Conservation (phyloP, 2,888 invertebrate genomes). For the Drosophila longiperda region DNA sequence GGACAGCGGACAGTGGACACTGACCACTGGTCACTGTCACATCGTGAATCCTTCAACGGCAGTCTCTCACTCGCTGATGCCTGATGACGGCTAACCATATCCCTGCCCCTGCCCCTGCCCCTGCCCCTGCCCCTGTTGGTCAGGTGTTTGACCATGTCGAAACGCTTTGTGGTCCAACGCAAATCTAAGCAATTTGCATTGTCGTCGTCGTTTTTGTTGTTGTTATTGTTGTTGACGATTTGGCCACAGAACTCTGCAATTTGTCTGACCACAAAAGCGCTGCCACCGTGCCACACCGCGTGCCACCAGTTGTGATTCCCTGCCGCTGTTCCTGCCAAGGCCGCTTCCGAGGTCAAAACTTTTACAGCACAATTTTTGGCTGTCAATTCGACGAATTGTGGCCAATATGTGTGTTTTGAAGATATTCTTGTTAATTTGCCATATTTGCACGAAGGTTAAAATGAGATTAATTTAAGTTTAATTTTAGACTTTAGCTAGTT, state of each 20-base stretch:
- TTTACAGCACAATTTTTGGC: slow-evolving; percentile 17
- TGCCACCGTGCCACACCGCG: slow-evolving; percentile 18
- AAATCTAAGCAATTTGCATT: slow-evolving; percentile 77
- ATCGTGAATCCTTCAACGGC: slow-evolving; percentile 85
- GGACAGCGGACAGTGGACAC: slow-evolving; percentile 30
- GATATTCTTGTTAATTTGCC: slow-evolving; percentile 32
- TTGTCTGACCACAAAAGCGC: slow-evolving; percentile 65
- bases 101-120: not conserved
- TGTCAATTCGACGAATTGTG: slow-evolving; percentile 38
- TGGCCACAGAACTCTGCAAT: slow-evolving; percentile 55
- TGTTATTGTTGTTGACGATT: slow-evolving; percentile 49
- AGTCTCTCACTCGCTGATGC: slow-evolving; percentile 39
- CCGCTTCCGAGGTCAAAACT: slow-evolving; percentile 9
- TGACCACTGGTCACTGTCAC: slow-evolving; percentile 81
- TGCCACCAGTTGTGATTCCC: not conserved
- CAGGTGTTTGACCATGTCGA: slow-evolving; percentile 57
- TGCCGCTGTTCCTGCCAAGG: slow-evolving; percentile 3
- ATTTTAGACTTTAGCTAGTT: not conserved
- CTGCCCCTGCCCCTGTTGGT: slow-evolving; percentile 13
- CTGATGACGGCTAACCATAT: slow-evolving; percentile 24
- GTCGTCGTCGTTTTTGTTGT: slow-evolving; percentile 30
- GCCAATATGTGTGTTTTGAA: slow-evolving; percentile 12
- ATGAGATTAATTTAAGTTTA: slow-evolving; percentile 2
- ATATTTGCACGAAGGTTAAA: slow-evolving; percentile 22
- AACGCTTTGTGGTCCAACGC: slow-evolving; percentile 70